Percentiles rank a stretch among this genome's conserved stretches.
Evolutionary conservation across 2,888 invertebrate genomes (phyloP).

Genomic region (Xestia ashworthii): DNA sequence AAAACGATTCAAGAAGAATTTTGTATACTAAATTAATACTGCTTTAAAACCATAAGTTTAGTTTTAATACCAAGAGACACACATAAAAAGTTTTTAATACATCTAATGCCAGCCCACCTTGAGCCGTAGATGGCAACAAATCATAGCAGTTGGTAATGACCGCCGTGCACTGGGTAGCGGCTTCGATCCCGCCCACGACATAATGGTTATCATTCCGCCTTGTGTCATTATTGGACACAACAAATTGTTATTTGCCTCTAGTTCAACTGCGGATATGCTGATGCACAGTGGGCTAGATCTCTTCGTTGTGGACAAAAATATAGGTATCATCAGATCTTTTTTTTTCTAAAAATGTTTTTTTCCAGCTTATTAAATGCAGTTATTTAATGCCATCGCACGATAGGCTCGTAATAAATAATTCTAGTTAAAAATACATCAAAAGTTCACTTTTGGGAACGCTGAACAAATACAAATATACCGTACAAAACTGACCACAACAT

Average conservation of each 20-base stretch:
- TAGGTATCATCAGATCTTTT: no score
- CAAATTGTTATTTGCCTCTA: slow-evolving; percentile 67
- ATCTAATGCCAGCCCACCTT: slow-evolving; percentile 61
- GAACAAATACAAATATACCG: slow-evolving; percentile 5
- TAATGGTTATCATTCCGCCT: slow-evolving; percentile 73
- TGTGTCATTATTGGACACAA: slow-evolving; percentile 70
- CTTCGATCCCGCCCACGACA: slow-evolving; percentile 74
- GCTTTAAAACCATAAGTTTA: slow-evolving; percentile 15
- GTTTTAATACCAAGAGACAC: slow-evolving; percentile 20
- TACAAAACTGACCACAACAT: slow-evolving; percentile 38
- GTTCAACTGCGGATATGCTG: slow-evolving; percentile 52
- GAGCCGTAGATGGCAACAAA: slow-evolving; percentile 61
- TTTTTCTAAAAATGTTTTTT: neutral
- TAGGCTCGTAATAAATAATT: neutral
- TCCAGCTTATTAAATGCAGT: neutral
- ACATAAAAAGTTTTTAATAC: slow-evolving; percentile 49
- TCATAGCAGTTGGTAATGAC: slow-evolving; percentile 67
- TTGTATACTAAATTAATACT: neutral
- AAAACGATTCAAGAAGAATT: no score
- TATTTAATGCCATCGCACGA: neutral
- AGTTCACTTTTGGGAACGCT: neutral
- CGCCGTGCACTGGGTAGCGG: slow-evolving; percentile 67
- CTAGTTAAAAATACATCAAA: neutral
- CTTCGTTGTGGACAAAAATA: slow-evolving; percentile 18
- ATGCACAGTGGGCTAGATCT: slow-evolving; percentile 45